Base-by-base conservation (phyloP, 1,140 invertebrate species). In the Papilio polyxenes region DNA sequence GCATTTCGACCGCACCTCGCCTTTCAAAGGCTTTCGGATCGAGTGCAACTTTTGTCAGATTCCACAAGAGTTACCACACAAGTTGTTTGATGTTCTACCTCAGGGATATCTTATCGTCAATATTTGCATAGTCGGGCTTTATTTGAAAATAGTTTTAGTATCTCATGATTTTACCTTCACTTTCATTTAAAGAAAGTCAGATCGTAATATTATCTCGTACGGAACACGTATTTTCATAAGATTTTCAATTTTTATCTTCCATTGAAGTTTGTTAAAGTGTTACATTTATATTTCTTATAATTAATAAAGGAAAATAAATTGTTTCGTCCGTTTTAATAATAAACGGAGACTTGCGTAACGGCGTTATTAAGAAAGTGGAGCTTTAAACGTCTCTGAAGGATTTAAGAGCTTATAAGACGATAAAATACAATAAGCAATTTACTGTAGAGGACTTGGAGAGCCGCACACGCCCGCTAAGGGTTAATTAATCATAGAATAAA, bases 401-500 rank as follows among this genome's bases (percentile, higher is more conserved):
- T 77, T 51, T 51, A 77, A 53, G 20, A 53, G 48, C 44, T 53
- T 77, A 49, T 49, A 51, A 53, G 20, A 77, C 23, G 48, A 77
- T 77, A 77, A 77, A 77, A 31, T 77, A 77, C 75, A 77, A 72
- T 72, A 72, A 72, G 31, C 65, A 72, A 77, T 77, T 53, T 77
- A 77, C 20, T 53, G 75, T 53, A 80, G 44, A n/a, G 10, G 59
- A 23, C 40, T 69, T 23, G 10, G 44, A 48, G 75, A 31, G 75
- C 48, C 75, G 20, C 49, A 77, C 48, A 49, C 48, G 23, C 77
- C n/a, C 59, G 37, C 56, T 23, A 17, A 37, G 59, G 59, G 78
- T 6, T 69, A 80, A 80, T 80, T 80, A 80, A 80, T 80, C 78
- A 80, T 65, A 65, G 59, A 80, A 65, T 65, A 80, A 80, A 80